Evolutionary conservation across 1,140 invertebrate species (phyloP), one percentile per base, ranked within the genome.

Genomic region (Stratiolaelaps scimitus): DNA sequence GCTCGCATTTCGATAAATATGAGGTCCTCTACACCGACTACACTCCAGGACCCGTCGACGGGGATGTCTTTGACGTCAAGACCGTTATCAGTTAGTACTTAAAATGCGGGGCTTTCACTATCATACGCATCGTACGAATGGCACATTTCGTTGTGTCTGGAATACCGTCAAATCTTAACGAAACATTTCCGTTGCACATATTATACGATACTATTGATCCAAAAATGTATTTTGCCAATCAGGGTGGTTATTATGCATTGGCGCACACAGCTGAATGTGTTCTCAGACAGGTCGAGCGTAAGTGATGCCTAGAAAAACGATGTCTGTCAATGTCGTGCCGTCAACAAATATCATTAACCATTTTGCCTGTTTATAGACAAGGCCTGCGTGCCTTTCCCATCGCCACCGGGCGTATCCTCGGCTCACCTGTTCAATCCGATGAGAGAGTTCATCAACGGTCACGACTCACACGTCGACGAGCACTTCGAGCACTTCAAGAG

Each of bases 1-100:
- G 91, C 0, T 95, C 91, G 7, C 92, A 97, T 76, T 96, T 89
- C 73, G 92, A 97, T 77, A 90, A 93, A 77, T 97, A 97, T 73
- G 88, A 89, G 74, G 73, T 97, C 28, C 81, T 85, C 29, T 96
- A 96, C 73, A 80, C 82, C 65, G 82, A 82, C 71, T 93, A 84
- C 71, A 79, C 80, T 19, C 78, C 81, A 28, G 82, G 83, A 29
- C 78, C 80, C 29, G 87, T 87, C 26, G 79, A 81, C 67, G 78
- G 81, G 47, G 80, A 82, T 46, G 82, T 86, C 1, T 90, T 90
- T 71, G 74, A 82, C 69, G 73, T 89, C 28, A 64, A 43, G 13
- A 43, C 60, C 40, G 64, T 53, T n/a, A 43, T 43, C 17, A 29
- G 44, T 48, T 2, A 23, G 43, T 45, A 47, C 28, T 20, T 43